Evolutionary conservation across 2,797 vertebrate genomes (phyloP).

Genomic region (Adrianichthys oophorus): DNA sequence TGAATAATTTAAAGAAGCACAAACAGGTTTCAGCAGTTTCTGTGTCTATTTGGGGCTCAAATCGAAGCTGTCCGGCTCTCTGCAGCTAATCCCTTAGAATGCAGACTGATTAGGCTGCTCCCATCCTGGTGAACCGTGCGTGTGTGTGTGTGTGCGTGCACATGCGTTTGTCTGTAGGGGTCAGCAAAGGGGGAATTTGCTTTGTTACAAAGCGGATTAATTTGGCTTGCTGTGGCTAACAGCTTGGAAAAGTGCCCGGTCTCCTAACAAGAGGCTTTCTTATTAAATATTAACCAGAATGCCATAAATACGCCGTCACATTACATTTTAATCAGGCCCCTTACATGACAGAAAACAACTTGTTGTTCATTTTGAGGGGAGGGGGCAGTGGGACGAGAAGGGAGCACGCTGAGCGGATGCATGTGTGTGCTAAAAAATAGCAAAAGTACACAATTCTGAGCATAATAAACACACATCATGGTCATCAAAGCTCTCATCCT

Average conservation of each 20-base stretch:
- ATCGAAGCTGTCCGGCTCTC: slow-evolving; percentile 64
- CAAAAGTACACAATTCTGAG: too few species aligned
- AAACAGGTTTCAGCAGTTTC: slow-evolving; percentile 3
- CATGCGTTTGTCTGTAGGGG: slow-evolving; percentile 42
- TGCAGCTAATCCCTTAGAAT: slow-evolving; percentile 65
- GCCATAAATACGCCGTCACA: slow-evolving; percentile 64
- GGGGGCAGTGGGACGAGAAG: too few species aligned
- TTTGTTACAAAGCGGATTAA: slow-evolving; percentile 80
- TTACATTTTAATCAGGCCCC: slow-evolving; percentile 42
- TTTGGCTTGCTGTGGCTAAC: slow-evolving; percentile 70
- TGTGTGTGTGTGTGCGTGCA: slow-evolving; percentile 13
- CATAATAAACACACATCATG: too few species aligned
- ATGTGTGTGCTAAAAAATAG: slow-evolving; percentile 11
- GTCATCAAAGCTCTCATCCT: too few species aligned
- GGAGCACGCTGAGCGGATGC: not conserved
- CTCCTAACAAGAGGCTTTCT: slow-evolving; percentile 59
- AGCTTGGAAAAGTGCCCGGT: slow-evolving; percentile 66
- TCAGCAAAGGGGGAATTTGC: slow-evolving; percentile 79
- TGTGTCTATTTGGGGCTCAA: slow-evolving; percentile 48
- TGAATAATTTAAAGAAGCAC: too few species aligned
- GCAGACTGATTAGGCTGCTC: slow-evolving; percentile 65
- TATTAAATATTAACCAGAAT: slow-evolving; percentile 71
- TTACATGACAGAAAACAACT: slow-evolving; percentile 31
- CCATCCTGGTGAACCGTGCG: slow-evolving; percentile 35
- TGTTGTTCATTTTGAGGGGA: slow-evolving; percentile 2